Evolutionary conservation across 2,888 invertebrate genomes (phyloP).

Genomic region (Synanthedon vespiformis): DNA sequence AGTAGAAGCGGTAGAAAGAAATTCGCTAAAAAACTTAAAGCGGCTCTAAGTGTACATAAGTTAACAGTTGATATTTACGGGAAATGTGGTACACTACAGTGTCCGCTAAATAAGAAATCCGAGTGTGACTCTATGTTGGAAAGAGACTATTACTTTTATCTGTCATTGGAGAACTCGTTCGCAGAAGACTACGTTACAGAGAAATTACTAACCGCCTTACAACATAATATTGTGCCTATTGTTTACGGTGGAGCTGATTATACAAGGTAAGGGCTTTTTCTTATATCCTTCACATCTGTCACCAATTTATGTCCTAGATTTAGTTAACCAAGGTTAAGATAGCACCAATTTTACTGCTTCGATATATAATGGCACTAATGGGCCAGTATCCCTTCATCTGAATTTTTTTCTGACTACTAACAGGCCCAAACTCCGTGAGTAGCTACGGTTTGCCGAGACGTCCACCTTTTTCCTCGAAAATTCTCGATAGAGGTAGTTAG

Average conservation of each 20-base stretch:
- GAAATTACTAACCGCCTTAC: conserved; percentile 72
- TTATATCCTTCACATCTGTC: neutral
- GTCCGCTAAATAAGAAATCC: conserved; percentile 21
- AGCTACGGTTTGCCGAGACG: too few relatives aligned
- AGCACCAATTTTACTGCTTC: too few relatives aligned
- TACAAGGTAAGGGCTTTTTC: conserved; percentile 31
- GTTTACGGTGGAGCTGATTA: conserved; percentile 78
- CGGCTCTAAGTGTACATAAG: conserved; percentile 22
- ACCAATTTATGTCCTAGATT: neutral
- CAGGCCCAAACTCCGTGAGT: too few relatives aligned
- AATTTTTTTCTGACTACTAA: too few relatives aligned
- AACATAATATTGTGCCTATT: conserved; percentile 74
- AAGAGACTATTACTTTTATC: conserved; percentile 77
- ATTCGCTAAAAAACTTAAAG: conserved; percentile 25
- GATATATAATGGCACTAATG: too few relatives aligned
- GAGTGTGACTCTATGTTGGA: conserved; percentile 44
- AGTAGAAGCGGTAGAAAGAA: conserved; percentile 31
- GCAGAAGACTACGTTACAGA: conserved; percentile 66
- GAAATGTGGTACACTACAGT: conserved; percentile 49
- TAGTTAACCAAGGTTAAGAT: neutral
- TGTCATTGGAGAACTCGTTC: conserved; percentile 80
- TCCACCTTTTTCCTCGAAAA: too few relatives aligned
- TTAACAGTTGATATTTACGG: conserved; percentile 66
- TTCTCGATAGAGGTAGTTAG: too few relatives aligned
- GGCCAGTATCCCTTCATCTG: too few relatives aligned